Evolutionary conservation across 2,797 vertebrate genomes (phyloP).

Genomic region (Alcedo quadribrachys): DNA sequence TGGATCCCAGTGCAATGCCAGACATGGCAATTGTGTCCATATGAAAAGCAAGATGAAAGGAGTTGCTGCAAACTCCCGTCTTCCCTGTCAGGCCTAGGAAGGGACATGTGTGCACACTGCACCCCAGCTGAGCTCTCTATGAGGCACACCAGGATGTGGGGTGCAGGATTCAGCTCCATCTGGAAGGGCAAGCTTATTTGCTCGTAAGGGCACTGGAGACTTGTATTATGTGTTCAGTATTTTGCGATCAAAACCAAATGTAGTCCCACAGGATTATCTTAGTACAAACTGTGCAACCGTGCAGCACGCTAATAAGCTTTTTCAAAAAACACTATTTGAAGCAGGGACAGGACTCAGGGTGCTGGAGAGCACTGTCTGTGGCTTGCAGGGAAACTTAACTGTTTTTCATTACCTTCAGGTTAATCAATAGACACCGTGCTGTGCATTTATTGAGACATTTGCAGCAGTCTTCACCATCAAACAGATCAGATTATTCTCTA

Average conservation of each 20-base stretch:
- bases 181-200: not conserved
- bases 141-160: not conserved
- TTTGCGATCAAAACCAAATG: not conserved
- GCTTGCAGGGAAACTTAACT: not conserved
- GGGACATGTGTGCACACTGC: accelerated
- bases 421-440: not conserved
- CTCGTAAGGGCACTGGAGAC: not conserved
- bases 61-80: not conserved
- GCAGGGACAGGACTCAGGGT: no score
- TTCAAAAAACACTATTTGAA: not conserved
- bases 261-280: not conserved
- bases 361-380: not conserved
- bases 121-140: not conserved
- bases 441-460: not conserved
- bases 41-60: not conserved
- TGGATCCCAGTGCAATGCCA: accelerated
- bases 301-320: not conserved
- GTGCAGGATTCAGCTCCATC: not conserved
- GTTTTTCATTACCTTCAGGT: not conserved
- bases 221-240: not conserved
- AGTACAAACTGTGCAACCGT: not conserved
- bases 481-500: not conserved
- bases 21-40: accelerated
- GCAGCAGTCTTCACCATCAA: not conserved
- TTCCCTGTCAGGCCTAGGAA: accelerated